A percentile compares a stretch with the other conserved stretches of the same genome.
Conservation (phyloP, 2,888 invertebrate genomes). For the Tortricodes alternella region DNA sequence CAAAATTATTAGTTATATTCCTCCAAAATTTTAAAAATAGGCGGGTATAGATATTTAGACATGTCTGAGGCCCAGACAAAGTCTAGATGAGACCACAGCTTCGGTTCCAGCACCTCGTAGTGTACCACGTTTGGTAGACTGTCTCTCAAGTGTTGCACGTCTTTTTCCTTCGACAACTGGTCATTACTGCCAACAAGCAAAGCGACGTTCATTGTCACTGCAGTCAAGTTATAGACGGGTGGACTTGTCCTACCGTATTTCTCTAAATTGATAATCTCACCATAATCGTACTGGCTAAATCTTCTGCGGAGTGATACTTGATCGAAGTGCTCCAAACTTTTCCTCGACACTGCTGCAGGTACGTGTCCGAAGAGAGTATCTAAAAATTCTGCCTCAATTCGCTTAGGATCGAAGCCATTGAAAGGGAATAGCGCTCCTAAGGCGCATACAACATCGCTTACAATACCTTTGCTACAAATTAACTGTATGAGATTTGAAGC, state of each 20-base stretch:
- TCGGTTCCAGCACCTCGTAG: constrained; percentile 26
- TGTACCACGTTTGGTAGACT: constrained; percentile 44
- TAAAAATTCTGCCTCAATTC: constrained; percentile 44
- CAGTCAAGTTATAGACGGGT: constrained; percentile 49
- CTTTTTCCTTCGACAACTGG: constrained; percentile 42
- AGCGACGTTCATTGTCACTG: constrained; percentile 45
- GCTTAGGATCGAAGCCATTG: constrained; percentile 31
- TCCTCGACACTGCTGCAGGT: constrained; percentile 50
- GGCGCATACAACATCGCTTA: constrained; percentile 8
- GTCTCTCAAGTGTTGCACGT: constrained; percentile 40
- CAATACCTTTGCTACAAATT: constrained; percentile 10
- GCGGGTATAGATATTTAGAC: constrained; percentile 31
- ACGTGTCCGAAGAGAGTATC: constrained; percentile 41
- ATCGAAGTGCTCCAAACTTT: constrained; percentile 47
- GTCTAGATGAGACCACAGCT: constrained; percentile 49
- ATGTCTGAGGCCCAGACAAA: constrained; percentile 47
- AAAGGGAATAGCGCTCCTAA: not conserved
- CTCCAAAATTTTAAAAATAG: constrained; percentile 19
- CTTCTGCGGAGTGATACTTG: constrained; percentile 42
- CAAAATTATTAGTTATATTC: not conserved
- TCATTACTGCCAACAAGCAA: constrained; percentile 50
- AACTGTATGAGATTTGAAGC: constrained; percentile 20
- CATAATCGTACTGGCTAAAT: constrained; percentile 54
- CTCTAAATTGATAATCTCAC: constrained; percentile 39
- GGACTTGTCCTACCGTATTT: constrained; percentile 42